phyloP scores from a whole-genome alignment of 64 coral and sea anemone genomes.

The Porites lutea region DNA sequence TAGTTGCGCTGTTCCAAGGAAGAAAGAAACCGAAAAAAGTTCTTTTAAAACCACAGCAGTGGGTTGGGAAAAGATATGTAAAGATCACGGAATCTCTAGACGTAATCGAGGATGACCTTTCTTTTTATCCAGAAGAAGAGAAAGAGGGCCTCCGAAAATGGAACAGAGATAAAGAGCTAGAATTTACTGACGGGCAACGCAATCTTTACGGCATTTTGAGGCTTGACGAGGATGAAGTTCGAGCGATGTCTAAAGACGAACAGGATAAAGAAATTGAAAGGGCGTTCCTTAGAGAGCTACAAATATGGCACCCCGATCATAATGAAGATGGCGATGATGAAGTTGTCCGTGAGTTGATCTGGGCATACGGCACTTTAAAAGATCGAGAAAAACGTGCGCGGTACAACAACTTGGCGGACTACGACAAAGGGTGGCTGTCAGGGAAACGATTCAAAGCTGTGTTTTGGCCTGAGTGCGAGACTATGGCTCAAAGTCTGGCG shows the following conservation, averaged over 20 bases:
- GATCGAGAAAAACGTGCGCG: slow-evolving; percentile 49
- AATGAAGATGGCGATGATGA: slow-evolving; percentile 48
- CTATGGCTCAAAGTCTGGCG: slow-evolving; percentile 41
- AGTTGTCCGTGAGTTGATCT: slow-evolving; percentile 51
- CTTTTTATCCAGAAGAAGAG: slow-evolving; percentile 8
- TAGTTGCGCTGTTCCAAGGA: background rate
- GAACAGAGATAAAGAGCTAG: slow-evolving; percentile 57
- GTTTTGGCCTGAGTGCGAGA: slow-evolving; percentile 65
- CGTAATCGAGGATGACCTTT: background rate
- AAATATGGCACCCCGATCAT: slow-evolving; percentile 45
- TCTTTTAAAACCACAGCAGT: background rate
- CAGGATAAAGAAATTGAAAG: slow-evolving; percentile 34
- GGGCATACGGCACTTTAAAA: slow-evolving; percentile 40
- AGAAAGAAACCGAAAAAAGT: background rate
- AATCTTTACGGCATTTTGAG: slow-evolving; percentile 66
- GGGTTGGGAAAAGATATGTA: background rate
- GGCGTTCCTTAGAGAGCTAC: slow-evolving; percentile 38
- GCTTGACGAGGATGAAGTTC: slow-evolving; percentile 59
- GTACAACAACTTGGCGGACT: slow-evolving; percentile 68
- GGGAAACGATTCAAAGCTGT: slow-evolving; percentile 30
- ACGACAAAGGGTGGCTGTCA: slow-evolving; percentile 58
- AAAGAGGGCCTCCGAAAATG: slow-evolving; percentile 47
- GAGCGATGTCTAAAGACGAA: slow-evolving; percentile 14
- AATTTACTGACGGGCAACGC: background rate
- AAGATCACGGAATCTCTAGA: background rate